Evolutionary conservation across 2,797 vertebrate species (phyloP).

Genomic region (Acomys russatus): DNA sequence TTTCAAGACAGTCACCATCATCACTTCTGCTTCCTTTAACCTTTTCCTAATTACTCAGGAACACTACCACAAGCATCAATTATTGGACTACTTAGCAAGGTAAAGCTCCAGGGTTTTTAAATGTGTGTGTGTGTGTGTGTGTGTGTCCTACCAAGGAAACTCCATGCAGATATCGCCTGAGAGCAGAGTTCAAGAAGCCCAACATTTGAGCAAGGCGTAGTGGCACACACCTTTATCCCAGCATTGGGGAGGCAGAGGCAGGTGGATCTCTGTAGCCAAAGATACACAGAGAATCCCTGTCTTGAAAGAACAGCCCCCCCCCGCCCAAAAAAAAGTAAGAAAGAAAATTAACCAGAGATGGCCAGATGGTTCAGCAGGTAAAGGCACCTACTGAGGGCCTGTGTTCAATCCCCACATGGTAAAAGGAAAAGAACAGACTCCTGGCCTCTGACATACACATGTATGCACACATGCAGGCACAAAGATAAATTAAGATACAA

Average conservation of each 20-base stretch:
- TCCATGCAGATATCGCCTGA: no score
- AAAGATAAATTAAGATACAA: neutral
- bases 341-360: neutral
- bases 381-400: neutral
- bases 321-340: neutral
- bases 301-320: neutral
- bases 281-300: neutral
- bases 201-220: neutral
- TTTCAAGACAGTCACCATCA: neutral
- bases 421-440: neutral
- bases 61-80: neutral
- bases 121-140: no score
- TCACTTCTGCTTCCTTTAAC: neutral
- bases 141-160: neutral
- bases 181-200: neutral
- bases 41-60: neutral
- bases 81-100: neutral
- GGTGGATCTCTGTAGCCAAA: neutral
- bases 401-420: neutral
- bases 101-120: neutral
- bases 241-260: neutral
- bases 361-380: neutral
- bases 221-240: neutral
- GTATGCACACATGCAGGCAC: neutral
- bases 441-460: neutral